These are phyloP conservation scores for Peromyscus attwateri DNA, from an alignment of 2,797 vertebrate species.

Conservation along the genomic window DNA sequence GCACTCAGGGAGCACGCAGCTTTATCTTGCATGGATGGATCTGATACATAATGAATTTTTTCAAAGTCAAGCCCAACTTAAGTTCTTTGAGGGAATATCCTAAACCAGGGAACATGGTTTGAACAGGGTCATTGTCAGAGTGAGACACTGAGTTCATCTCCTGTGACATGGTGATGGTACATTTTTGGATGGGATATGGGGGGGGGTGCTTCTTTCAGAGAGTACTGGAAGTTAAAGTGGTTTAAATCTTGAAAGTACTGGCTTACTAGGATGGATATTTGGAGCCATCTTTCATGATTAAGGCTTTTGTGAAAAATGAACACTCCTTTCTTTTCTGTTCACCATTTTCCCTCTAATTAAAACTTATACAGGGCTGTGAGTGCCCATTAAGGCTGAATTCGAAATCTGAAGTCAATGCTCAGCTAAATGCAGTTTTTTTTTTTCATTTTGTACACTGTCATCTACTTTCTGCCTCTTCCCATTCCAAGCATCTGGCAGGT, in stretches of 20 bases:
- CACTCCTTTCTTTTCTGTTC: slow-evolving; percentile 32
- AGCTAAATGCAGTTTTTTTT: neutral
- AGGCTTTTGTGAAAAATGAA: slow-evolving; percentile 48
- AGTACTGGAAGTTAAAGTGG: neutral
- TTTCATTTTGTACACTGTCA: slow-evolving; percentile 4
- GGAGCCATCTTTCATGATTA: slow-evolving; percentile 41
- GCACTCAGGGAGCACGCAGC: neutral
- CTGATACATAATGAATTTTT: neutral
- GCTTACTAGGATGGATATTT: slow-evolving; percentile 22
- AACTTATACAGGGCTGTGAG: slow-evolving; percentile 8
- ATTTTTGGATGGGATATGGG: neutral
- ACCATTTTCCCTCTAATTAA: slow-evolving; percentile 53
- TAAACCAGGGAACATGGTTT: neutral
- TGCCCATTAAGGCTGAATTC: slow-evolving; percentile 55
- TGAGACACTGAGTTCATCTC: neutral
- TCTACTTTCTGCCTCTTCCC: slow-evolving; percentile 61
- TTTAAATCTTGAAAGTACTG: slow-evolving; percentile 45
- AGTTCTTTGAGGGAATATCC: neutral
- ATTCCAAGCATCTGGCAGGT: slow-evolving; percentile 74
- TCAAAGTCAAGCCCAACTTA: slow-evolving; percentile 40
- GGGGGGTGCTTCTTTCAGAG: neutral
- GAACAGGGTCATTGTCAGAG: neutral
- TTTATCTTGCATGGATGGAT: slow-evolving; percentile 44
- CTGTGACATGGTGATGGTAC: neutral
- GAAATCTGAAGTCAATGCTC: slow-evolving; percentile 59